phyloP scores from a whole-genome alignment of 2,888 invertebrate genomes.

The Norana najaformis region DNA sequence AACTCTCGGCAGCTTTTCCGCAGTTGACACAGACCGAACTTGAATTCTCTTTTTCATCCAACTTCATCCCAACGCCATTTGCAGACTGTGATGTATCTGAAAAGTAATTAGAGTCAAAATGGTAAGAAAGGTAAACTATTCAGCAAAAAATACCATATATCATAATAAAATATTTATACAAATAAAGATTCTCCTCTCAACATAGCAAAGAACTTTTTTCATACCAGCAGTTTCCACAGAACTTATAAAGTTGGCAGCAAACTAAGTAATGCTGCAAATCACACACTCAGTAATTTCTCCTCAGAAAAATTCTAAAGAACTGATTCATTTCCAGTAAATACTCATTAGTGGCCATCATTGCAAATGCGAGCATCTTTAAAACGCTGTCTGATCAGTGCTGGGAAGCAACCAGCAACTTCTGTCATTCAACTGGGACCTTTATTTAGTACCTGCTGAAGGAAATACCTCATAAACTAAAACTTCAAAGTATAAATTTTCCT shows the following conservation, averaged over 20 bases:
- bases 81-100: not conserved
- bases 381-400: too few species aligned
- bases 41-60: conserved; percentile 16
- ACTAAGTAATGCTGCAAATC: not conserved
- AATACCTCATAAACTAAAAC: too few species aligned
- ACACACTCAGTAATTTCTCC: not conserved
- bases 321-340: not conserved
- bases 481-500: too few species aligned
- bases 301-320: not conserved
- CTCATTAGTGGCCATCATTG: not conserved
- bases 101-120: not conserved
- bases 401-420: too few species aligned
- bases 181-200: too few species aligned
- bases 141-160: not conserved
- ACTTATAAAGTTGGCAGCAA: not conserved
- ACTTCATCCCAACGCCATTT: not conserved
- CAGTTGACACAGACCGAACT: conserved; percentile 3
- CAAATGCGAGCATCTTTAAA: not conserved
- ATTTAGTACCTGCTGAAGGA: too few species aligned
- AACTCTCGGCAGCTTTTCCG: not conserved
- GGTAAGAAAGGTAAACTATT: not conserved
- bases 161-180: too few species aligned
- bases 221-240: not conserved
- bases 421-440: too few species aligned
- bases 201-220: too few species aligned